Evolutionary conservation across 1,140 invertebrate genomes (phyloP), one percentile per base, ranked within the genome.

Genomic region (Lethocerus indicus): DNA sequence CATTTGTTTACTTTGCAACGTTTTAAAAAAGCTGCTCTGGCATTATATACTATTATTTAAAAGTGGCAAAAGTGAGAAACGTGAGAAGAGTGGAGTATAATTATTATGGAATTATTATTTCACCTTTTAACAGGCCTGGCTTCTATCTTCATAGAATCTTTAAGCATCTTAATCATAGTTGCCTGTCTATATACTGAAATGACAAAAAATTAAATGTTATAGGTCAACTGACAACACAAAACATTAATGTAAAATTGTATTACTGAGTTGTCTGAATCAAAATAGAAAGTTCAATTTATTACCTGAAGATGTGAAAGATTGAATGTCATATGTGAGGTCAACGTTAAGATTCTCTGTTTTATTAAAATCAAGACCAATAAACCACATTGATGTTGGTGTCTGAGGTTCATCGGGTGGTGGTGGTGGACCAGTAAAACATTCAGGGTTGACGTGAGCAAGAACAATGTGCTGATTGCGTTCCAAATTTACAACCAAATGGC

Each of bases 401-500:
- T 27, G 28, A 53, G 50, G 1, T 52, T 37, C 40, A 58, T 63
- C 48, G 35, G 47, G 54, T 54, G 62, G 57, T 28, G 52, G 23
- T 61, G 64, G 48, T 64, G 64, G 54, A 62, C 49, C 56, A 28
- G 71, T 68, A 60, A 76, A 95, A 51, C 81, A 81, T 63, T 91
- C 83, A 0, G 93, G 91, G 71, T 95, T 94, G 18, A 98, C 84
- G 65, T 98, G 95, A 4, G 91, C 91, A 55, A 97, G 66, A 21
- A 77, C 80, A 54, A 99, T 92, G 58, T 80, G 79, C 35, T 75
- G 78, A 72, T 97, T 97, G 47, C 87, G 73, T 67, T 99, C 95
- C 57, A 98, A 67, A 51, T 80, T 87, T 68, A 80, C 79, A 59
- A 98, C 90, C 27, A 98, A 72, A 63, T 91, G 78, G 49, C 95